These are phyloP conservation scores for Notolepis coatsorum DNA, from an alignment of 2,797 vertebrate genomes.

Conservation along the genomic window DNA sequence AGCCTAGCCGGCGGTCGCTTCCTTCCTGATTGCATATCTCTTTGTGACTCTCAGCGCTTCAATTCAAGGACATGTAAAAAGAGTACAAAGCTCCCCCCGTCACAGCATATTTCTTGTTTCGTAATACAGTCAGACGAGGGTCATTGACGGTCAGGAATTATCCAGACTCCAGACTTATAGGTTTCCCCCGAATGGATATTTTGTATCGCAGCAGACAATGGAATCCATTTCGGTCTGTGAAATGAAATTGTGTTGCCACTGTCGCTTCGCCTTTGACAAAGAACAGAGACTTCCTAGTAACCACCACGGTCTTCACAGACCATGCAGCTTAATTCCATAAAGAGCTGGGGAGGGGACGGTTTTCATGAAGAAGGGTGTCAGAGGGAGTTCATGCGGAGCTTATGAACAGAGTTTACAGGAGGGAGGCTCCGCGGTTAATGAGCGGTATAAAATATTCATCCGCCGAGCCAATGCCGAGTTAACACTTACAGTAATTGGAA, in stretches of 20 bases:
- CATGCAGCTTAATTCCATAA: conserved; percentile 37
- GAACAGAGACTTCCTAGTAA: background rate
- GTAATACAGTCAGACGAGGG: too few relatives aligned
- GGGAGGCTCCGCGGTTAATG: conserved; percentile 48
- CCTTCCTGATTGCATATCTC: background rate
- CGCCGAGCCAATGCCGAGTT: conserved; percentile 49
- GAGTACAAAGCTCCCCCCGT: background rate
- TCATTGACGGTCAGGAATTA: too few relatives aligned
- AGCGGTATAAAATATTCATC: conserved; percentile 68
- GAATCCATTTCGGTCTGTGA: too few relatives aligned
- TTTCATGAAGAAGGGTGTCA: conserved; percentile 41
- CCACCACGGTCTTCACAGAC: conserved; percentile 13
- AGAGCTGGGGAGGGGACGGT: conserved; percentile 30
- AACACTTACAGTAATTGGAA: conserved; percentile 69
- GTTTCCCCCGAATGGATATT: too few relatives aligned
- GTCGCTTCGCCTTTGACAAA: background rate
- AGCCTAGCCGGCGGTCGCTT: background rate
- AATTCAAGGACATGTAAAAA: background rate
- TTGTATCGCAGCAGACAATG: too few relatives aligned
- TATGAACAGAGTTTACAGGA: conserved; percentile 8
- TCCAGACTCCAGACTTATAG: too few relatives aligned
- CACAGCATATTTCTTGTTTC: too few relatives aligned
- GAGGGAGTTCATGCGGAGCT: conserved; percentile 30
- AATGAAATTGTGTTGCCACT: background rate
- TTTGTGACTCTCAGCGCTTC: background rate